phyloP scores from a whole-genome alignment of 1,140 invertebrate genomes.

The Euglossa dilemma region DNA sequence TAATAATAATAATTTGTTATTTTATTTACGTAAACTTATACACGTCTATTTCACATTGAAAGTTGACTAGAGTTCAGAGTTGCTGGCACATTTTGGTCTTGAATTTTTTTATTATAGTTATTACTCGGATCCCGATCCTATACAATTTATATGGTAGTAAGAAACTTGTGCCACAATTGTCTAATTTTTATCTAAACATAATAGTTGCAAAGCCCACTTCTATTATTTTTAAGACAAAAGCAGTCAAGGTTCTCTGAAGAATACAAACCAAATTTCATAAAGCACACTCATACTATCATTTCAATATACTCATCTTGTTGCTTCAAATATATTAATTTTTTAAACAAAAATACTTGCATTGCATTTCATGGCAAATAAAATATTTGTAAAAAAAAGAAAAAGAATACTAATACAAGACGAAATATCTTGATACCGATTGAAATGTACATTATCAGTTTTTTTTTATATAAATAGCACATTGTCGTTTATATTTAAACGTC shows the following conservation, averaged over 20 bases:
- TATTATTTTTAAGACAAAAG: conserved; percentile 49
- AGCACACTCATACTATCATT: conserved; percentile 39
- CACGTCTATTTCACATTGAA: conserved; percentile 39
- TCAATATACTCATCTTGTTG: conserved; percentile 49
- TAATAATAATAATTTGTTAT: conserved; percentile 31
- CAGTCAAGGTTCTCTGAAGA: conserved; percentile 49
- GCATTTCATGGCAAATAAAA: not conserved
- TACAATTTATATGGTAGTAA: conserved; percentile 40
- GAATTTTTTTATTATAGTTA: conserved; percentile 43
- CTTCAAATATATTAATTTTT: conserved; percentile 38
- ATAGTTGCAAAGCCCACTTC: conserved; percentile 52
- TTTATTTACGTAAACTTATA: conserved; percentile 43
- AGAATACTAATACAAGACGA: not conserved
- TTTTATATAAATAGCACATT: not conserved
- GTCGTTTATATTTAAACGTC: conserved; percentile 31
- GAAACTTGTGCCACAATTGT: conserved; percentile 44
- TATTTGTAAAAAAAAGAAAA: not conserved
- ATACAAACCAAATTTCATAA: conserved; percentile 56
- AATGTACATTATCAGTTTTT: conserved; percentile 15
- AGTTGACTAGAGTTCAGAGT: conserved; percentile 55
- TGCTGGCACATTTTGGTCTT: conserved; percentile 66
- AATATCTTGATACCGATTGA: conserved; percentile 19
- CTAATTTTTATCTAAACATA: conserved; percentile 50
- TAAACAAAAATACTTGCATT: conserved; percentile 10
- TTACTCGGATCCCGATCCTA: conserved; percentile 62